Evolutionary conservation across 2,888 invertebrate species (phyloP).

Genomic region (Aphidoletes aphidimyza): DNA sequence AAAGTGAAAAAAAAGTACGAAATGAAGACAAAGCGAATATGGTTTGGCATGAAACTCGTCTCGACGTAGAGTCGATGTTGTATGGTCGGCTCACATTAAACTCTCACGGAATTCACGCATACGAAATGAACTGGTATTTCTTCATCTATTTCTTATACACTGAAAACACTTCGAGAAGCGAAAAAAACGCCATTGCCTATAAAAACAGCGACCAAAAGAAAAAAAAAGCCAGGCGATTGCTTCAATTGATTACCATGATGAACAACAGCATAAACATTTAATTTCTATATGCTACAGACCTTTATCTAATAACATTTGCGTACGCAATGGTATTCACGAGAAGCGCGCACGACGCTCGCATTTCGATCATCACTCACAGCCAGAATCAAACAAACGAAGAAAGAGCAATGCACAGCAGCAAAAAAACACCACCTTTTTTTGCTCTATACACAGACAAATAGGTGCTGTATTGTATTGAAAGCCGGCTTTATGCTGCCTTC

Average conservation of each 20-base stretch:
- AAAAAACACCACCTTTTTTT: conserved; percentile 53
- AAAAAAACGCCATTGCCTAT: neutral
- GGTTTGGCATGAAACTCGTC: conserved; percentile 28
- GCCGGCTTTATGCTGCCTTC: neutral
- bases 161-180: neutral
- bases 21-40: neutral
- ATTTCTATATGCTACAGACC: conserved; percentile 1
- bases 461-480: conserved; percentile 52
- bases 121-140: conserved; percentile 35
- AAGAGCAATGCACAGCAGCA: neutral
- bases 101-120: conserved; percentile 49
- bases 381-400: neutral
- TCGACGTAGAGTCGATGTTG: neutral
- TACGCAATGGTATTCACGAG: neutral
- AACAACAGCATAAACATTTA: conserved; percentile 43
- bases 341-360: neutral
- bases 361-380: conserved; percentile 8
- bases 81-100: conserved; percentile 44
- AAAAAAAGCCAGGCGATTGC: neutral
- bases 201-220: neutral
- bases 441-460: conserved; percentile 10
- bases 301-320: conserved; percentile 1
- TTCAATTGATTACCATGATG: conserved; percentile 28
- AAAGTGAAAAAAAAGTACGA: conserved; percentile 29
- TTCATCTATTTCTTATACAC: neutral